A percentile compares a stretch with the other conserved stretches of the same genome.
phyloP scores from a whole-genome alignment of 2,113 vertebrate species.

The Serilophus lunatus region DNA sequence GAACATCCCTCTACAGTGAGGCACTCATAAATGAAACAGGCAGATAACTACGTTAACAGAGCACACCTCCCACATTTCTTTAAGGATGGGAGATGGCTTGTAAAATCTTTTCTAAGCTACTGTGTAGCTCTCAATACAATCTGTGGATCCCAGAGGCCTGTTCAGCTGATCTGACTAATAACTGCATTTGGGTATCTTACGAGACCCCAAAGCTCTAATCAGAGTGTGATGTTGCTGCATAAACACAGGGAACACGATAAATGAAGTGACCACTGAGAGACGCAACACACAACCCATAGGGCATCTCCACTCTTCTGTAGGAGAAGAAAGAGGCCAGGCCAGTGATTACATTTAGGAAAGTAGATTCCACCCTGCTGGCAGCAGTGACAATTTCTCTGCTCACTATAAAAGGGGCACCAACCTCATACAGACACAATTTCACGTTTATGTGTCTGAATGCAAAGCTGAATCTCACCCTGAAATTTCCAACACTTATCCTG shows the following conservation, averaged over 20 bases:
- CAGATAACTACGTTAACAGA: not conserved
- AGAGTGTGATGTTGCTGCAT: not conserved
- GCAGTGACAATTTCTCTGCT: not conserved
- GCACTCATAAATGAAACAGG: not conserved
- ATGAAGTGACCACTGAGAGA: not conserved
- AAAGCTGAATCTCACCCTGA: not conserved
- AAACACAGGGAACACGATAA: rapidly evolving
- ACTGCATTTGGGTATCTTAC: not conserved
- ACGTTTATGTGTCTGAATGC: not conserved
- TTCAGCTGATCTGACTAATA: not conserved
- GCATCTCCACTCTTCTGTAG: not conserved
- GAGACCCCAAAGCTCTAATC: not conserved
- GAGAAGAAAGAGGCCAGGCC: not conserved
- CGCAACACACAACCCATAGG: not conserved
- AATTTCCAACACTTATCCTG: not conserved
- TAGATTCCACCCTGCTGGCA: not conserved
- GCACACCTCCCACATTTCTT: not conserved
- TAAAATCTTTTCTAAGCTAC: not conserved
- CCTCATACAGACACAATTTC: not conserved
- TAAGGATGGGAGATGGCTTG: not conserved
- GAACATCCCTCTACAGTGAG: not conserved
- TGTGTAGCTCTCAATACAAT: not conserved
- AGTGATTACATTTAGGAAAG: not conserved
- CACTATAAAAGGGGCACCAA: not conserved
- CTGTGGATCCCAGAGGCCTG: not conserved